A percentile compares a stretch with the other conserved stretches of the same genome.
phyloP scores from a whole-genome alignment of 2,888 invertebrate genomes.

The Elegia similella region DNA sequence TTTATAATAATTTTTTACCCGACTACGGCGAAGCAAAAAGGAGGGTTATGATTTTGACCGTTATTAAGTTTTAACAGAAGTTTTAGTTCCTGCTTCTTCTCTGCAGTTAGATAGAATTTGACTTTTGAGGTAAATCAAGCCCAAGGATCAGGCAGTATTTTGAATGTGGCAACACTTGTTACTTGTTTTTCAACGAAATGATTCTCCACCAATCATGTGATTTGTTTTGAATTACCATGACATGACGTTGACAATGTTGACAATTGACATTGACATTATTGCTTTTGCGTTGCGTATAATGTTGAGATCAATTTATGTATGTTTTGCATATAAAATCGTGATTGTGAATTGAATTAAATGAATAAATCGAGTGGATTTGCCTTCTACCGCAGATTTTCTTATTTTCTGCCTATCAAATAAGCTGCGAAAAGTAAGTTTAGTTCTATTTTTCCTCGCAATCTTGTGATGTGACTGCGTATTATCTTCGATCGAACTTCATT shows the following conservation, averaged over 20 bases:
- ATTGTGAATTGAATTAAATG: slow-evolving; percentile 1
- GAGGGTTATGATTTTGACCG: too few relatives aligned
- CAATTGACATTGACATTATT: neutral
- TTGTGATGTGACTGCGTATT: neutral
- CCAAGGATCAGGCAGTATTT: too few relatives aligned
- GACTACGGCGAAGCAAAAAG: too few relatives aligned
- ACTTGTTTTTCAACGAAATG: too few relatives aligned
- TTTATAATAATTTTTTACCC: too few relatives aligned
- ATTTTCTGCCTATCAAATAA: slow-evolving; percentile 1
- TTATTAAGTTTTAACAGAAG: too few relatives aligned
- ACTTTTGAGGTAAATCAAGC: too few relatives aligned
- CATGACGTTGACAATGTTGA: neutral
- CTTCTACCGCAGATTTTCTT: neutral
- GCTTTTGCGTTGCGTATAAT: neutral
- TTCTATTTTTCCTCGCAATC: neutral
- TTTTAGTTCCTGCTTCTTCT: too few relatives aligned
- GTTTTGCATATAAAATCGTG: neutral
- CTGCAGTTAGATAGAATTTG: too few relatives aligned
- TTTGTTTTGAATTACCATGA: neutral
- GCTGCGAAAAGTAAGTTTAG: neutral
- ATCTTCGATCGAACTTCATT: neutral
- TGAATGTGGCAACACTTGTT: too few relatives aligned
- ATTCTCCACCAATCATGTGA: neutral
- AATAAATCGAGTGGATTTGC: neutral
- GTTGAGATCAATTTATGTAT: neutral